Conservation (phyloP, 2,797 vertebrate genomes). For the Heliangelus exortis region DNA sequence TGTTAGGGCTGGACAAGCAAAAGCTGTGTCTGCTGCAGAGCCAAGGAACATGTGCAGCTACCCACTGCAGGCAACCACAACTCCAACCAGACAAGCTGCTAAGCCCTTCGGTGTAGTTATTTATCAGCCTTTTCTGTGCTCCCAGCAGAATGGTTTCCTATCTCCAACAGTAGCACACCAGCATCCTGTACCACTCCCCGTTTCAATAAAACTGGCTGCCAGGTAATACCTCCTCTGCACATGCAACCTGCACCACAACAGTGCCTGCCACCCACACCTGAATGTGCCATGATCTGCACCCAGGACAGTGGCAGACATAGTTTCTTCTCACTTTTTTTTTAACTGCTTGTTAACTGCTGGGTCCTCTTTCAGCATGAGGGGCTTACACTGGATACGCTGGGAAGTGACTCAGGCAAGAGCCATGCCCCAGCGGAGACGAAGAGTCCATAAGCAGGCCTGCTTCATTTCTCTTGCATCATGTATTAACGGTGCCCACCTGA, state of each 20-base stretch:
- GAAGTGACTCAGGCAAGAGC: not conserved
- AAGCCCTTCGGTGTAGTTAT: not conserved
- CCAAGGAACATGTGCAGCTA: not conserved
- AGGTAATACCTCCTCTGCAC: not conserved
- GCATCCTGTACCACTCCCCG: not conserved
- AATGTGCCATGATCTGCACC: not conserved
- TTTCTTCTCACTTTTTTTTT: not conserved
- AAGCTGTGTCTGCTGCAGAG: not conserved
- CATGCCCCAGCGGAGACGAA: not conserved
- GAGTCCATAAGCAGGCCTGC: not conserved
- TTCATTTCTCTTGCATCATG: fast-evolving
- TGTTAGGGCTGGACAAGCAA: not conserved
- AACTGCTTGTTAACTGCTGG: not conserved
- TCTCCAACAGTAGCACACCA: not conserved
- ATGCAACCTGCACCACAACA: not conserved
- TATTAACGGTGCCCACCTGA: not conserved
- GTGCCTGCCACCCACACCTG: not conserved
- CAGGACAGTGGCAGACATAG: not conserved
- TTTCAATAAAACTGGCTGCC: not conserved
- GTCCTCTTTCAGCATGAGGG: not conserved
- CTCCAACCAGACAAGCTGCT: not conserved
- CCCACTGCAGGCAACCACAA: not conserved
- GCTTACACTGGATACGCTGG: fast-evolving
- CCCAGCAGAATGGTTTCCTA: not conserved
- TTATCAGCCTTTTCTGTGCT: not conserved